phyloP scores from a whole-genome alignment of 2,888 invertebrate genomes.

The Himalopsyche japonica region DNA sequence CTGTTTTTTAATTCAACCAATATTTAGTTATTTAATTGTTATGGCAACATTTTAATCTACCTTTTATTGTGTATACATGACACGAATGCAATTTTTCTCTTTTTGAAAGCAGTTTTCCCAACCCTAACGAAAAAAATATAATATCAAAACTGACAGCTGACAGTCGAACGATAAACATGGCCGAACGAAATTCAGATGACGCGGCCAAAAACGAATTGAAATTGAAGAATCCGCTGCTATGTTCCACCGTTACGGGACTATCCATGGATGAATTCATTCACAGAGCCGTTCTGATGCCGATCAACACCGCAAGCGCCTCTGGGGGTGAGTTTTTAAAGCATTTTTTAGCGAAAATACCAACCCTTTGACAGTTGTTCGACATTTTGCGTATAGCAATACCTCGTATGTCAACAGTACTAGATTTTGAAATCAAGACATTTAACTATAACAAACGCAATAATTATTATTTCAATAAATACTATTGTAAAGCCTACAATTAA shows the following conservation, averaged over 20 bases:
- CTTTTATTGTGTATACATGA: background rate
- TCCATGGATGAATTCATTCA: slow-evolving; percentile 74
- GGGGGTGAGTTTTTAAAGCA: slow-evolving; percentile 14
- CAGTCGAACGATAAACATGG: slow-evolving; percentile 19
- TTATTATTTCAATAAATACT: too few relatives aligned
- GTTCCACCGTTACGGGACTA: slow-evolving; percentile 72
- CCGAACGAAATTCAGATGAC: slow-evolving; percentile 14
- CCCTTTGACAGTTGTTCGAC: background rate
- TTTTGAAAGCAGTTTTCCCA: background rate
- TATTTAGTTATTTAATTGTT: too few relatives aligned
- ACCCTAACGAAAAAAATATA: background rate
- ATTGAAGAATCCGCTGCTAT: slow-evolving; percentile 71
- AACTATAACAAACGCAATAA: too few relatives aligned
- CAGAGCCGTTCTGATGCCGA: slow-evolving; percentile 72
- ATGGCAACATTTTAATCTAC: too few relatives aligned
- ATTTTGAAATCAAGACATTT: background rate
- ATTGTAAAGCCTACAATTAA: too few relatives aligned
- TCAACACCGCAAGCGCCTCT: background rate
- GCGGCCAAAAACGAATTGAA: slow-evolving; percentile 3
- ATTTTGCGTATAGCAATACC: background rate
- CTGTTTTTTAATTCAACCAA: too few relatives aligned
- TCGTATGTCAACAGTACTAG: background rate
- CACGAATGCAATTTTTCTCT: too few relatives aligned
- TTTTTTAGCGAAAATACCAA: background rate
- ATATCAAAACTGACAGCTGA: slow-evolving; percentile 6